These are phyloP conservation scores for Metacarcinus magister DNA, from an alignment of 2,888 invertebrate genomes.

Conservation along the genomic window DNA sequence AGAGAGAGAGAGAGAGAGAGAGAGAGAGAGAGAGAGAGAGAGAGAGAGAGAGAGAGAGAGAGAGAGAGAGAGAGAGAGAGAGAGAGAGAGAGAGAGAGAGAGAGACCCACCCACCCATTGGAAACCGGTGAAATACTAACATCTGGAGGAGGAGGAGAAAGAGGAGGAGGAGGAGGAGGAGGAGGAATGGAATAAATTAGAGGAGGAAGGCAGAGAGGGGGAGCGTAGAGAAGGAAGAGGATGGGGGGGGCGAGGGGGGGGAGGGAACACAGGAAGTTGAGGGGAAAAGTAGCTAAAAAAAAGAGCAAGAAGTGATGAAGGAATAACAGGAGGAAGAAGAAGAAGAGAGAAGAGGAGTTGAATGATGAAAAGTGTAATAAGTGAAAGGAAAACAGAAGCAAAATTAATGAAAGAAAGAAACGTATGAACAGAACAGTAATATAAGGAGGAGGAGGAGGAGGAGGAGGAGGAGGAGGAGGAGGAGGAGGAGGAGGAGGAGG, in stretches of 20 bases:
- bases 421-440: background rate
- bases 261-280: background rate
- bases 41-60: conserved; percentile 7
- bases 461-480: background rate
- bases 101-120: background rate
- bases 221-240: background rate
- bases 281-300: too few species aligned
- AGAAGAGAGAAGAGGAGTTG: background rate
- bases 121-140: background rate
- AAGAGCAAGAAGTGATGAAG: too few species aligned
- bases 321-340: background rate
- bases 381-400: background rate
- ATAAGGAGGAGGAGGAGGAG: background rate
- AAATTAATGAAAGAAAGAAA: background rate
- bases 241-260: background rate
- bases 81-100: conserved; percentile 59
- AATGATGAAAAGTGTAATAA: background rate
- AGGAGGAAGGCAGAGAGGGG: background rate
- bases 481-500: background rate
- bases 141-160: background rate
- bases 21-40: background rate
- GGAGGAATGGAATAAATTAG: background rate
- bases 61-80: conserved; percentile 53
- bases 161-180: conserved; percentile 27
- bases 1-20: background rate